Percentiles rank a stretch among this genome's conserved stretches.
Conservation (phyloP, 2,113 vertebrate species). For the Nanorana parkeri region DNA sequence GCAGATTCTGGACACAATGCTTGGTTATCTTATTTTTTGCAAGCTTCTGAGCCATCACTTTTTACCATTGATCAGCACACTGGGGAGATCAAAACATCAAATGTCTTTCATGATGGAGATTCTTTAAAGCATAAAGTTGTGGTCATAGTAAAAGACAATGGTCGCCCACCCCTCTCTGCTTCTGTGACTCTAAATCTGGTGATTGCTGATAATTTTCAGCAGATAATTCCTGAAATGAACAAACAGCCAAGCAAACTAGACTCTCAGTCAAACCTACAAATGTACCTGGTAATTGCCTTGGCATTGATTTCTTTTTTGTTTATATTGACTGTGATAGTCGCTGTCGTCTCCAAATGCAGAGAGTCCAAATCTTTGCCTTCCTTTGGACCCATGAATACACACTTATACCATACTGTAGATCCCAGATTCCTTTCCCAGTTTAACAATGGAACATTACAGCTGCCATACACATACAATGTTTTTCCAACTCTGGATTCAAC, state of each 20-base stretch:
- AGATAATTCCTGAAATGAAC: conserved; percentile 69
- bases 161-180: conserved; percentile 72
- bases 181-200: conserved; percentile 77
- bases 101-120: conserved; percentile 66
- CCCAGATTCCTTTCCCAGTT: conserved; percentile 52
- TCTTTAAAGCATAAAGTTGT: conserved; percentile 67
- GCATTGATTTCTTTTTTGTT: conserved; percentile 57
- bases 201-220: conserved; percentile 78
- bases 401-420: conserved; percentile 38
- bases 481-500: conserved; percentile 58
- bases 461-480: conserved; percentile 63
- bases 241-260: conserved; percentile 46
- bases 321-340: conserved; percentile 58
- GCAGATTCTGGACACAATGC: conserved; percentile 71
- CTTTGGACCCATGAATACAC: conserved; percentile 59
- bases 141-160: conserved; percentile 64
- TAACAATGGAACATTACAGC: conserved; percentile 48
- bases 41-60: conserved; percentile 63
- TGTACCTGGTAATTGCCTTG: conserved; percentile 57
- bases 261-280: conserved; percentile 52
- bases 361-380: conserved; percentile 62
- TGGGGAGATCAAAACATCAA: conserved; percentile 65
- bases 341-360: conserved; percentile 69
- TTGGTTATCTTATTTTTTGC: conserved; percentile 70
- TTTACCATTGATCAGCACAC: conserved; percentile 62